Evolutionary conservation across 1,140 invertebrate genomes (phyloP), one percentile per base, ranked within the genome.

Genomic region (Neuroterus valhalla): DNA sequence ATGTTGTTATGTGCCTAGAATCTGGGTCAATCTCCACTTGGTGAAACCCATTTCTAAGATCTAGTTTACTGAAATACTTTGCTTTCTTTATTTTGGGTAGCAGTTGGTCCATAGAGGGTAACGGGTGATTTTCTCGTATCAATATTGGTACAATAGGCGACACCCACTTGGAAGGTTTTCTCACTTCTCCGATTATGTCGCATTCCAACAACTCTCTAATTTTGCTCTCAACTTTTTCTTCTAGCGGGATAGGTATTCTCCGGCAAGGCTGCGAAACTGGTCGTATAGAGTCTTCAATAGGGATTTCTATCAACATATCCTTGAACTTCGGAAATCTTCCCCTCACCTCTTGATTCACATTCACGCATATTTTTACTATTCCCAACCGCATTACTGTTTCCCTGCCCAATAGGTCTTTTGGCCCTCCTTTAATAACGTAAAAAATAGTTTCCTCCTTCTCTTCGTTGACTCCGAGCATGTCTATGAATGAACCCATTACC

Each of bases 181-280:
- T n/a, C n/a, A n/a, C n/a, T n/a, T n/a, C n/a, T n/a, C 21, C 52
- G n/a, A 62, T 62, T 11, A 62, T 62, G 52, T 62, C 52, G 2
- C 2, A 6, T 11, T 5, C 19, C 12, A 14, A 2, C 2, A 31
- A 8, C 12, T 62, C 52, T 4, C 21, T n/a, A 17, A 62, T 3
- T 62, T 62, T 62, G 2, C 11, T 3, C 21, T 62, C 52, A 3
- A 62, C 15, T 45, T 45, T 3, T 45, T 45, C 44, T 45, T 45
- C 44, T 45, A 45, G 2, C 11, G 44, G 44, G 2, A 45, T 45
- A 5, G 44, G 44, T 5, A 45, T 45, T 45, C 44, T 45, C n/a
- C 44, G 3, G 15, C 15, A 45, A 2, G 44, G 44, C 10, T 45
- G 44, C 44, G 44, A 3, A 5, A 45, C 11, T 45, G 44, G 44